A percentile compares a stretch with the other conserved stretches of the same genome.
phyloP scores from a whole-genome alignment of 2,888 invertebrate species.

The Phlogophora meticulosa region DNA sequence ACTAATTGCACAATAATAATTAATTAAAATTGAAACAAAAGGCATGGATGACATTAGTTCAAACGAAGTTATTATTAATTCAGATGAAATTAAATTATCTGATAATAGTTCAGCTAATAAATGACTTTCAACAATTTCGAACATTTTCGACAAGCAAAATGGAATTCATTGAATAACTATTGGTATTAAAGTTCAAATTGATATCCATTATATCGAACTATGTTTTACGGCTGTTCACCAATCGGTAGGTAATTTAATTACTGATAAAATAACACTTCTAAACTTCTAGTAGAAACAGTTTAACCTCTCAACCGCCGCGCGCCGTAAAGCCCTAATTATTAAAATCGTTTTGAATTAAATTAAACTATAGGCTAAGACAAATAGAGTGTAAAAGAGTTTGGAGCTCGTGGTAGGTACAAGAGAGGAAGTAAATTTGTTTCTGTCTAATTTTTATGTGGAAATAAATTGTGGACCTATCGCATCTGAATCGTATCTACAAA shows the following conservation, averaged over 20 bases:
- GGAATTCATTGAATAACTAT: constrained; percentile 36
- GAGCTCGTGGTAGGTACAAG: no score
- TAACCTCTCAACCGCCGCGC: background rate
- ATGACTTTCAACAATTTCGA: constrained; percentile 33
- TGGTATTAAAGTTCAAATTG: constrained; percentile 43
- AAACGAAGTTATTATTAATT: constrained; percentile 7
- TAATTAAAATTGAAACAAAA: background rate
- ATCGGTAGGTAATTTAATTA: constrained; percentile 27
- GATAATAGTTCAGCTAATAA: constrained; percentile 16
- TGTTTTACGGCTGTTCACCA: constrained; percentile 36
- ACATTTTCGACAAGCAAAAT: constrained; percentile 20
- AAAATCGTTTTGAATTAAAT: no score
- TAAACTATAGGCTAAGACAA: no score
- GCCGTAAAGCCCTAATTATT: no score
- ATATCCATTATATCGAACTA: constrained; percentile 22
- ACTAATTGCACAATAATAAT: background rate
- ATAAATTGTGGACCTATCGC: no score
- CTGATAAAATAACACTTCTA: background rate
- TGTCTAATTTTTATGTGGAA: no score
- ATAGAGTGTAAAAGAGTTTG: no score
- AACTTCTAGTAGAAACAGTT: constrained; percentile 17
- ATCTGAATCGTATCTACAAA: no score
- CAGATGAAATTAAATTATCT: constrained; percentile 11
- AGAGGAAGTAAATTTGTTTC: no score
- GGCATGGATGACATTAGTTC: background rate